Percentiles rank a stretch among this genome's conserved stretches.
These are phyloP conservation scores for Callimorpha dominula DNA, from an alignment of 2,888 invertebrate species.

Conservation along the genomic window DNA sequence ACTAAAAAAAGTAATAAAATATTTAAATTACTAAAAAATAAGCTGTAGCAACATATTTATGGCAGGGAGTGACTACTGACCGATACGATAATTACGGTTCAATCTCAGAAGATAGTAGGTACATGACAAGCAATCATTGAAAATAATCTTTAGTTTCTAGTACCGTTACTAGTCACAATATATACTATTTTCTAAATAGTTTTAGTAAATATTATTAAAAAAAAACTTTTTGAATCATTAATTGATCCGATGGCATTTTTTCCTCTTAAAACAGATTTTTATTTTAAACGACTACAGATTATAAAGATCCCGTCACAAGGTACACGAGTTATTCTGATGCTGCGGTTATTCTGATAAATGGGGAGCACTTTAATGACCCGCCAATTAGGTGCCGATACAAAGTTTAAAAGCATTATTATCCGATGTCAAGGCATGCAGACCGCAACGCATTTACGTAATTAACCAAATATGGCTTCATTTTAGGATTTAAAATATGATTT, in stretches of 20 bases:
- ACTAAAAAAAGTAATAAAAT: not conserved
- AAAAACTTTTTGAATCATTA: too few relatives aligned
- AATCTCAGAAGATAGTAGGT: not conserved
- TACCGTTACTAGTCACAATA: too few relatives aligned
- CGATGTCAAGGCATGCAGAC: constrained; percentile 57
- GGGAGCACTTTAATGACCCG: constrained; percentile 60
- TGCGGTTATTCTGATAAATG: constrained; percentile 24
- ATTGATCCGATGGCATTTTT: too few relatives aligned
- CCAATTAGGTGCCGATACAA: constrained; percentile 63
- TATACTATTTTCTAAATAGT: too few relatives aligned
- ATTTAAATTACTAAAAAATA: not conserved
- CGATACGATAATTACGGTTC: too few relatives aligned
- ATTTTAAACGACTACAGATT: not conserved
- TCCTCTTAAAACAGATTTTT: not conserved
- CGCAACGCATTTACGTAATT: constrained; percentile 66
- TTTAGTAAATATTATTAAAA: too few relatives aligned
- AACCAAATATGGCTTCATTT: constrained; percentile 56
- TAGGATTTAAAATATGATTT: constrained; percentile 29
- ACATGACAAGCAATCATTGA: too few relatives aligned
- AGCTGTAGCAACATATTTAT: not conserved
- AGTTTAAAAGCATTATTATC: constrained; percentile 73
- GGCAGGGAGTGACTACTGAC: not conserved
- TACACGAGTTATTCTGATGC: constrained; percentile 7
- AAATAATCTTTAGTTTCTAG: too few relatives aligned
- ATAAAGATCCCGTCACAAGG: not conserved